Percentiles rank a stretch among this genome's conserved stretches.
phyloP scores from a whole-genome alignment of 1,140 invertebrate species.

The Pseudobourletiella spinata region DNA sequence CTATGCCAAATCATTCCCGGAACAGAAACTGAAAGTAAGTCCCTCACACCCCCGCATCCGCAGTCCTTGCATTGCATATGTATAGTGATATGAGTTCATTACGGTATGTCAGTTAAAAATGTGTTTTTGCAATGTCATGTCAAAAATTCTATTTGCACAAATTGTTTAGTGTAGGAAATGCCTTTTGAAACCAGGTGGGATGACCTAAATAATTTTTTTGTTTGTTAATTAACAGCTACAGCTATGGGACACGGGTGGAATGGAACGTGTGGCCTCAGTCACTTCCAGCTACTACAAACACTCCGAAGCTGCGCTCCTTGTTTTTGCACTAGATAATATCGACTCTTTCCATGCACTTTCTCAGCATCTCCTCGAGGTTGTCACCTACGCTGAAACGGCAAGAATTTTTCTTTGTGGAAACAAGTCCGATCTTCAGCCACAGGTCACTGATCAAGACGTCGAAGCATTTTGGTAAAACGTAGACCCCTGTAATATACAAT shows the following conservation, averaged over 20 bases:
- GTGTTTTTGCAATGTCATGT: no score
- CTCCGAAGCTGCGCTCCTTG: constrained; percentile 79
- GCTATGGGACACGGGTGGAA: constrained; percentile 87
- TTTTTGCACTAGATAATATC: constrained; percentile 80
- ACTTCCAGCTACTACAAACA: constrained; percentile 91
- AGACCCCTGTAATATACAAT: no score
- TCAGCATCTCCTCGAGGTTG: constrained; percentile 77
- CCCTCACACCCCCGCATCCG: no score
- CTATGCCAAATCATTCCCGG: constrained; percentile 66
- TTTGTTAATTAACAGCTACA: constrained; percentile 55
- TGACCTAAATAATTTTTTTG: no score
- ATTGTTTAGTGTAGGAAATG: no score
- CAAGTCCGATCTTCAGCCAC: constrained; percentile 65
- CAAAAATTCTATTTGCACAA: no score
- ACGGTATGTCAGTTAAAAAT: no score
- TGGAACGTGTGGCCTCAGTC: constrained; percentile 84
- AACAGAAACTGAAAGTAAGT: constrained; percentile 3
- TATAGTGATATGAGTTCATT: no score
- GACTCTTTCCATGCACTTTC: constrained; percentile 84
- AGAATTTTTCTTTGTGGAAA: constrained; percentile 89
- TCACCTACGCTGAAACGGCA: constrained; percentile 83
- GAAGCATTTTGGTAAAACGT: constrained; percentile 79
- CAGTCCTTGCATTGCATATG: no score
- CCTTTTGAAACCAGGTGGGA: no score
- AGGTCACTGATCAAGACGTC: constrained; percentile 79